Evolutionary conservation across 2,888 invertebrate genomes (phyloP).

Genomic region (Eupithecia inturbata): DNA sequence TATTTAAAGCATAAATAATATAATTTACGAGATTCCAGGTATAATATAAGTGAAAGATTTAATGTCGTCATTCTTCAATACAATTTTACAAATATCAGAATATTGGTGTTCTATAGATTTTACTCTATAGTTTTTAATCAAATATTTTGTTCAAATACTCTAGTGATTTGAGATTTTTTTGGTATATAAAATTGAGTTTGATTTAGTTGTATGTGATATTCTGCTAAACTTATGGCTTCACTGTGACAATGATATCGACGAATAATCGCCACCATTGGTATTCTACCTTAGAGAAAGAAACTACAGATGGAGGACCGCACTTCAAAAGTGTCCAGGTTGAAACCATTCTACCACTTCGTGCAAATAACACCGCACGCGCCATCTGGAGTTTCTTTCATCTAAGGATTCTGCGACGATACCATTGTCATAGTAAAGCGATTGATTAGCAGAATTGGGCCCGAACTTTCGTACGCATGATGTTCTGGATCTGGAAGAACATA

Average conservation of each 20-base stretch:
- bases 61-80: background rate
- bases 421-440: background rate
- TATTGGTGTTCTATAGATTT: background rate
- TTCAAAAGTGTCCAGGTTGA: background rate
- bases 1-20: background rate
- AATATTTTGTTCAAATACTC: background rate
- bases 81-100: background rate
- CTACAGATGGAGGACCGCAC: background rate
- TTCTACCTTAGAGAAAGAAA: background rate
- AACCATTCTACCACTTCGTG: background rate
- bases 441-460: background rate
- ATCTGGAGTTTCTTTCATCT: background rate
- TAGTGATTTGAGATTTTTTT: background rate
- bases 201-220: background rate
- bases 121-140: background rate
- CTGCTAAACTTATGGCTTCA: background rate
- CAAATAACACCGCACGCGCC: background rate
- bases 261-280: background rate
- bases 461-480: background rate
- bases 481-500: background rate
- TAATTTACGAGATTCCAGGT: constrained; percentile 19
- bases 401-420: background rate
- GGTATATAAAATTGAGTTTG: background rate
- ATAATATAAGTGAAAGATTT: constrained; percentile 6
- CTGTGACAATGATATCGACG: background rate